Conservation (phyloP, 2,113 vertebrate species). For the Crotalus tigris region DNA sequence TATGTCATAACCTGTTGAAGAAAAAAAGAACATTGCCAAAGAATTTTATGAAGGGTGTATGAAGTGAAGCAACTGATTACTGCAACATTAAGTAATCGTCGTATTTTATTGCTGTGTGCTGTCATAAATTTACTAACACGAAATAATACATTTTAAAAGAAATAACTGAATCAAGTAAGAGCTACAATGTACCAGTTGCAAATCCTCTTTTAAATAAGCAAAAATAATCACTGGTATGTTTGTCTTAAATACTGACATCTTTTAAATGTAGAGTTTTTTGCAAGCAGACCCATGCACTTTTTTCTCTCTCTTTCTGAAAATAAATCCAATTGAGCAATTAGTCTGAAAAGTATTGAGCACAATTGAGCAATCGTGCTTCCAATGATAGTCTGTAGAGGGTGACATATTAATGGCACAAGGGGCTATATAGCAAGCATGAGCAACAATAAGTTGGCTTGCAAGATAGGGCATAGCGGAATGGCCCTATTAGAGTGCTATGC, state of each 20-base stretch:
- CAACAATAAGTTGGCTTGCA: neutral
- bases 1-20: neutral
- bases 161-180: neutral
- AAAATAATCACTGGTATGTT: neutral
- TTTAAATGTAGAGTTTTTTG: neutral
- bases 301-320: neutral
- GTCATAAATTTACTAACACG: neutral
- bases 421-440: neutral
- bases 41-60: slow-evolving; percentile 4
- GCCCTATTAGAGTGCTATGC: neutral
- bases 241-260: neutral
- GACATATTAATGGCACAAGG: neutral
- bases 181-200: neutral
- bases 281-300: neutral
- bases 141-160: neutral
- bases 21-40: neutral
- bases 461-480: neutral
- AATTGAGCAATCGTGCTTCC: neutral
- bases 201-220: neutral
- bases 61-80: neutral
- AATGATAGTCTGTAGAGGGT: neutral
- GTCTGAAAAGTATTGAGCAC: neutral
- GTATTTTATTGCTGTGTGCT: neutral
- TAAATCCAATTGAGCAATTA: neutral
- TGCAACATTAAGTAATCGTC: neutral